Base-by-base conservation (phyloP, 2,888 invertebrate species). In the Prosopocoilus inquinatus region DNA sequence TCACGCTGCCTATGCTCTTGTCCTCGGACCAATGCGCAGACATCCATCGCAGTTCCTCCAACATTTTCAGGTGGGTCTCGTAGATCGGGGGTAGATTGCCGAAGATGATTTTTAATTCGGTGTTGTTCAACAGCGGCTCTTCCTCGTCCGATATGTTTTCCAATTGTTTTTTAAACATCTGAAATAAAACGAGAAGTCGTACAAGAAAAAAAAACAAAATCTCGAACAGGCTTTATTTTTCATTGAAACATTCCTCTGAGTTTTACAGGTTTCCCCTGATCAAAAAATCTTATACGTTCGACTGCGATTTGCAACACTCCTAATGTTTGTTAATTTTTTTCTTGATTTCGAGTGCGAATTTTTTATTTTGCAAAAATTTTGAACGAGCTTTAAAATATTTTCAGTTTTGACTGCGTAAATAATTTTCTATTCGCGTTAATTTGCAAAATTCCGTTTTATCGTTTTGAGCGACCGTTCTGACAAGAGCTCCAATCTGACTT, bases 21-120 rank as follows among this genome's bases (percentile, higher is more conserved):
- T 95, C 93, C 74, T 97, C 96, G 60, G 86, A 86, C 95, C 96
- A 97, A 73, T 89, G 85, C 60, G 86, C 82, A 54, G 89, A 82
- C 53, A 88, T 81, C 70, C 81, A 81, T 13, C 82, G 80, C 62
- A 88, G 75, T 70, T 87, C 87, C 64, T 87, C 84, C 65, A 86
- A 75, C 81, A 92, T 87, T 65, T 86, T 87, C 75, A 89, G 84
- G 78, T 99, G 98, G 54, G 94, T 88, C 73, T 96, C 92, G 76
- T 93, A 92, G 72, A 99, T 96, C 60, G 95, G 92, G 63, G 94
- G 90, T 74, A 98, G 84, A 76, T 96, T 94, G 64, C 94, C 94
- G 80, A 98, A 98, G 68, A 98, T 96, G 64, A 94, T 89, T 80
- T 94, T 94, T 56, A 93, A 84, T 82, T 97, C 96, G 9, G 94